Evolutionary conservation across 2,113 vertebrate species (phyloP).

Genomic region (Dicerorhinus sumatrensis): DNA sequence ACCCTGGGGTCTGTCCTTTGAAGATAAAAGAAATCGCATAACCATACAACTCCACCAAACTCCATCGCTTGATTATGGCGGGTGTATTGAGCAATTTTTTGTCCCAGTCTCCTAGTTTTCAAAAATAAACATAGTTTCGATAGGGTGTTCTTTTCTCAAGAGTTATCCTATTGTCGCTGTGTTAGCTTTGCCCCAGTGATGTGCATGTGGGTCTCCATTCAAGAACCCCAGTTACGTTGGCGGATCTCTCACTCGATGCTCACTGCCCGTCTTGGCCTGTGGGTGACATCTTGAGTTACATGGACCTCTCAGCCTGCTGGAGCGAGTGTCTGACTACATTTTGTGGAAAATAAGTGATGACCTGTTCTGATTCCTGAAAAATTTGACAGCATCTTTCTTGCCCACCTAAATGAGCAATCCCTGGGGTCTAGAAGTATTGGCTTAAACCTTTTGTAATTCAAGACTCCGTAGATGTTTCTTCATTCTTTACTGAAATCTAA

Average conservation of each 20-base stretch:
- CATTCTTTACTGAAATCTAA: neutral
- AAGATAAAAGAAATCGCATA: neutral
- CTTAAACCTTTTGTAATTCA: neutral
- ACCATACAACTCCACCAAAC: neutral
- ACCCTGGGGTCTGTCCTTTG: no score
- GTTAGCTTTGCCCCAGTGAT: fast-evolving
- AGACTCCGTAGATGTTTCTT: neutral
- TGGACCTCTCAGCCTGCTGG: neutral
- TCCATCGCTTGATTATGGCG: neutral
- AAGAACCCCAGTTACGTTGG: neutral
- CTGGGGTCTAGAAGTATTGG: neutral
- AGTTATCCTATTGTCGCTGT: no score
- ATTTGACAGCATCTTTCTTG: neutral
- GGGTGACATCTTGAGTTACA: neutral
- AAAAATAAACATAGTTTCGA: neutral
- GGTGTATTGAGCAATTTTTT: neutral
- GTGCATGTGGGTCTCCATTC: neutral
- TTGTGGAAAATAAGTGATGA: neutral
- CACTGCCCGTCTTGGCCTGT: no score
- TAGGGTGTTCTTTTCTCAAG: neutral
- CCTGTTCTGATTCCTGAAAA: neutral
- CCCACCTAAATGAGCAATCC: fast-evolving
- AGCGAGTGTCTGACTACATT: fast-evolving
- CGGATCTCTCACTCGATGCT: no score
- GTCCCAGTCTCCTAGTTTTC: neutral